phyloP scores from a whole-genome alignment of 2,113 vertebrate genomes.

The Pitta sordida region DNA sequence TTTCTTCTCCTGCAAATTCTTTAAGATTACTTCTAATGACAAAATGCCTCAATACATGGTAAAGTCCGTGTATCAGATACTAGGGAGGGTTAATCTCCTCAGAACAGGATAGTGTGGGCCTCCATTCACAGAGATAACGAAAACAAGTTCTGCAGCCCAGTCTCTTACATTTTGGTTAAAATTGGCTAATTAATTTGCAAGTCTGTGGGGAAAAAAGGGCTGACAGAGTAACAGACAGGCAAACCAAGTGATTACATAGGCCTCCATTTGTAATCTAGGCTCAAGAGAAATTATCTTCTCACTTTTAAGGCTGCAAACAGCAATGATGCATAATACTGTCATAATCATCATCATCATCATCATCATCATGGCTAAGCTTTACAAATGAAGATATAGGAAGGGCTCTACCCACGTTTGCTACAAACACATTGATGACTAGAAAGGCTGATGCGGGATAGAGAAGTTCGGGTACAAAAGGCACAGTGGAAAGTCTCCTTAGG shows the following conservation, averaged over 20 bases:
- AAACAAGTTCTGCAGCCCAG: background rate
- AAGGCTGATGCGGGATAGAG: too few relatives aligned
- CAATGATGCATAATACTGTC: background rate
- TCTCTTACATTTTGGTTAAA: background rate
- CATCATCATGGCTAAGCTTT: too few relatives aligned
- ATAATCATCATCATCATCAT: too few relatives aligned
- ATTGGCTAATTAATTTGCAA: background rate
- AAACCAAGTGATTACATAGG: background rate
- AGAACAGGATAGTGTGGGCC: background rate
- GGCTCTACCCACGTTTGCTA: too few relatives aligned
- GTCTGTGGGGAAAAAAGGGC: background rate
- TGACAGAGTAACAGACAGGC: background rate
- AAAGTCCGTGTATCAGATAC: background rate
- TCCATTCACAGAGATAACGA: background rate
- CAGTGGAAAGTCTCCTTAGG: too few relatives aligned
- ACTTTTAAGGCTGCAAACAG: background rate
- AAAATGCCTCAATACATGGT: background rate
- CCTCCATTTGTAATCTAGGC: background rate
- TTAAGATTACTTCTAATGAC: background rate
- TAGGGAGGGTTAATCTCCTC: background rate
- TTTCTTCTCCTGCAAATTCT: background rate
- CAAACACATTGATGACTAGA: too few relatives aligned
- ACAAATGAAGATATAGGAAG: too few relatives aligned
- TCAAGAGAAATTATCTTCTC: background rate
- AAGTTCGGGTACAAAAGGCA: too few relatives aligned